Evolutionary conservation across 2,113 vertebrate species (phyloP).

Genomic region (Atlantisia rogersi): DNA sequence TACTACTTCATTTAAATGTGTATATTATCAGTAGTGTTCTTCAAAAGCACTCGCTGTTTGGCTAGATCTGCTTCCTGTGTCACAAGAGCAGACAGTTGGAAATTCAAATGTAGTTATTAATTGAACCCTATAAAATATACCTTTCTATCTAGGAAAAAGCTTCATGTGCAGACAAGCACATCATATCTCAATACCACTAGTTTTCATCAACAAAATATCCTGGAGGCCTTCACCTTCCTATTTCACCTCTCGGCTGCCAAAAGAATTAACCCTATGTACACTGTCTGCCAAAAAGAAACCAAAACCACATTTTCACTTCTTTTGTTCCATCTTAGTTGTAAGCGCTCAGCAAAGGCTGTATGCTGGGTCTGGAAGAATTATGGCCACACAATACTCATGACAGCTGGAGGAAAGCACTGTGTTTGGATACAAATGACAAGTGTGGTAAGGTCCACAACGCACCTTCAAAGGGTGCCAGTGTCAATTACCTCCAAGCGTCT

Average conservation of each 20-base stretch:
- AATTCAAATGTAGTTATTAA: background rate
- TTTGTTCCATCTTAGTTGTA: slow-evolving; percentile 64
- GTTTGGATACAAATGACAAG: slow-evolving; percentile 70
- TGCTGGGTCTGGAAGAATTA: slow-evolving; percentile 61
- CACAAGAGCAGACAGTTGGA: background rate
- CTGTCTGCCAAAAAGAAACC: slow-evolving; percentile 75
- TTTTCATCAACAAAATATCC: slow-evolving; percentile 49
- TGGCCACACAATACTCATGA: slow-evolving; percentile 48
- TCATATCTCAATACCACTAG: background rate
- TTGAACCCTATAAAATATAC: background rate
- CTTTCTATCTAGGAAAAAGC: background rate
- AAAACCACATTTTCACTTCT: slow-evolving; percentile 75
- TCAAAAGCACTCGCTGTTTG: background rate
- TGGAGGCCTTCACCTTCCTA: background rate
- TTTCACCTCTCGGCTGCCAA: slow-evolving; percentile 35
- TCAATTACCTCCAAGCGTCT: slow-evolving; percentile 61
- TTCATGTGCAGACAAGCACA: slow-evolving; percentile 19
- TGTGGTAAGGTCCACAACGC: slow-evolving; percentile 44
- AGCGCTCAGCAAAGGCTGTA: slow-evolving; percentile 52
- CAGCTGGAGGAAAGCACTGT: slow-evolving; percentile 38
- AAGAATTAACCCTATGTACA: slow-evolving; percentile 66
- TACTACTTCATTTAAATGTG: background rate
- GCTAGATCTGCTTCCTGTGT: background rate
- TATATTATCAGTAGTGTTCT: background rate
- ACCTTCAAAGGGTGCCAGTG: slow-evolving; percentile 56